Evolutionary conservation across 2,113 vertebrate genomes (phyloP).

Genomic region (Manacus vitellinus): DNA sequence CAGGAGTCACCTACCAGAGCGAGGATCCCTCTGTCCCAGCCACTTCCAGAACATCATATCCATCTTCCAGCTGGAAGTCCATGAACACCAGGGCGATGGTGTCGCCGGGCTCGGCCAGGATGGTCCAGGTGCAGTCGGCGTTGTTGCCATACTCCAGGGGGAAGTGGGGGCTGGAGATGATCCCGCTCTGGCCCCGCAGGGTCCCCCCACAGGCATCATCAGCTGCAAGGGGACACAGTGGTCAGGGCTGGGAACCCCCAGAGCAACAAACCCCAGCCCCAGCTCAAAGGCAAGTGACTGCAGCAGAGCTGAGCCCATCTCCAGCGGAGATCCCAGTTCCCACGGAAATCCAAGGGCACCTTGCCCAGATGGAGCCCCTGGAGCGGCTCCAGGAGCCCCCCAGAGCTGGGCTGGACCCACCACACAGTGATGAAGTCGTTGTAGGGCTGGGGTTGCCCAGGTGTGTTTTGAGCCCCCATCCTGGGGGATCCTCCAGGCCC

Average conservation of each 20-base stretch:
- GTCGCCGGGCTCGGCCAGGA: slow-evolving; percentile 95
- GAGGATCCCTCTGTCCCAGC: slow-evolving; percentile 95
- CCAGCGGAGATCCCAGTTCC: no score
- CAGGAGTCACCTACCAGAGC: slow-evolving; percentile 84
- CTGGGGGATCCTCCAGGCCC: neutral
- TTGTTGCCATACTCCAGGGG: slow-evolving; percentile 94
- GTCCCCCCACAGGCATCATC: slow-evolving; percentile 96
- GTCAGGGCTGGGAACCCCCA: neutral
- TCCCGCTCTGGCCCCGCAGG: slow-evolving; percentile 92
- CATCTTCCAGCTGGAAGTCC: slow-evolving; percentile 96
- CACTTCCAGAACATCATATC: slow-evolving; percentile 94
- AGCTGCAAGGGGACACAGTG: slow-evolving; percentile 31
- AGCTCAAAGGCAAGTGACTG: neutral
- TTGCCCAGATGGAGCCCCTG: no score
- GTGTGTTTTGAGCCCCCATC: no score
- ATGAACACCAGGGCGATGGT: slow-evolving; percentile 96
- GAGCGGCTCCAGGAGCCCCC: no score
- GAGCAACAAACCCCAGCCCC: neutral
- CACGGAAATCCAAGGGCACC: no score
- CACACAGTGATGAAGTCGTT: no score
- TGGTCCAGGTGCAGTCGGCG: slow-evolving; percentile 97
- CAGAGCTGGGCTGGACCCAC: no score
- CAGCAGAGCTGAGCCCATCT: no score
- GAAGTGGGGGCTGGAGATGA: slow-evolving; percentile 95
- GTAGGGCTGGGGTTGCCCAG: rapidly evolving